These are phyloP conservation scores for Aphis gossypii DNA, from an alignment of 1,140 invertebrate genomes.

Conservation along the genomic window DNA sequence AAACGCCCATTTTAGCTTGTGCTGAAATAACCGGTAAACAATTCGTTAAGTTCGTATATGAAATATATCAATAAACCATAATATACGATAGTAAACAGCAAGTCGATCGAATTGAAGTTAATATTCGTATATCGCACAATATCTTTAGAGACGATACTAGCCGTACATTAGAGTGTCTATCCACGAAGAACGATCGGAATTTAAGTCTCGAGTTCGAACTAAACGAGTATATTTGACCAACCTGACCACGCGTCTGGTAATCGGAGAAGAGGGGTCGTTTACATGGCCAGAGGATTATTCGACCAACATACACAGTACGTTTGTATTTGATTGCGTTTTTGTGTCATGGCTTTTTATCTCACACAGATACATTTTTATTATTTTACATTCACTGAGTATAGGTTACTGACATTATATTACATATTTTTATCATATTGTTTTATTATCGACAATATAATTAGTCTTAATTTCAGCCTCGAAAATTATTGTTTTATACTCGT, in stretches of 20 bases:
- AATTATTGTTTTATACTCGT: background rate
- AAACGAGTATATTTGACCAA: background rate
- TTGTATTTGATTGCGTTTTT: background rate
- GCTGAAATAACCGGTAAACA: background rate
- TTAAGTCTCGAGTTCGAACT: background rate
- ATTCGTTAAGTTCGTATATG: background rate
- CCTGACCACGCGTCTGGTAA: background rate
- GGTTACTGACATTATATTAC: background rate
- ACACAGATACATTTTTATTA: background rate
- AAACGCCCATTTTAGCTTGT: background rate
- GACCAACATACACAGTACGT: background rate
- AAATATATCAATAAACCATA: background rate
- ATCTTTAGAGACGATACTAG: background rate
- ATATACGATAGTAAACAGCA: background rate
- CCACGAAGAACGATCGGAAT: background rate
- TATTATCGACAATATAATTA: background rate
- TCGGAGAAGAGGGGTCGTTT: conserved; percentile 3
- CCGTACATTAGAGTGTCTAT: background rate
- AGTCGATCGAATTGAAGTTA: background rate
- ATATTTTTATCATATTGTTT: background rate
- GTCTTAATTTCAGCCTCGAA: background rate
- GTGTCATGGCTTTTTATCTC: conserved; percentile 41
- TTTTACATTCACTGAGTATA: background rate
- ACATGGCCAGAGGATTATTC: conserved; percentile 6
- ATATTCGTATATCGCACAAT: background rate